Evolutionary conservation across 2,113 vertebrate genomes (phyloP).

Genomic region (Gopherus evgoodei): DNA sequence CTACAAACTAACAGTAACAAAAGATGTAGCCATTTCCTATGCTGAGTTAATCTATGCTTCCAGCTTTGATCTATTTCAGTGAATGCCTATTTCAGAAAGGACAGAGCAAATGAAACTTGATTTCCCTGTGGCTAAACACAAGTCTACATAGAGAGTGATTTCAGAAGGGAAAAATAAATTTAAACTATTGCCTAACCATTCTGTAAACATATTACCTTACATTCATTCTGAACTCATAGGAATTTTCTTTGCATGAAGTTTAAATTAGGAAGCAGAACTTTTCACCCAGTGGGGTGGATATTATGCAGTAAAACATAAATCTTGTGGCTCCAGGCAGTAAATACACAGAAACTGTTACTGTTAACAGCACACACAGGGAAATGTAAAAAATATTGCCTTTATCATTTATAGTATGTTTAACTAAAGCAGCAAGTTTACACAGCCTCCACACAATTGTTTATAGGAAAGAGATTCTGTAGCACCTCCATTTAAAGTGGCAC

Average conservation of each 20-base stretch:
- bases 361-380: neutral
- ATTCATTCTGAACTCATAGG: neutral
- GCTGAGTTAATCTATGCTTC: neutral
- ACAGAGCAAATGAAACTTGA: neutral
- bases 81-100: neutral
- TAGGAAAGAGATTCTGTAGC: neutral
- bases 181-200: neutral
- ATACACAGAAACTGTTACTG: constrained; percentile 27
- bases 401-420: constrained; percentile 34
- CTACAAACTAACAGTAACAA: neutral
- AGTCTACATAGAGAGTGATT: neutral
- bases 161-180: neutral
- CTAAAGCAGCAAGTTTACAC: constrained; percentile 2
- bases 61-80: neutral
- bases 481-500: neutral
- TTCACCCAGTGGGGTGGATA: neutral
- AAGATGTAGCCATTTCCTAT: neutral
- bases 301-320: constrained; percentile 1
- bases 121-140: neutral
- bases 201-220: neutral
- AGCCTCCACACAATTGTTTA: neutral
- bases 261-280: neutral
- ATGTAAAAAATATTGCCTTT: neutral
- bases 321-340: neutral
- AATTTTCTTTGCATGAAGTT: neutral